Base-by-base conservation (phyloP, 2,888 invertebrate genomes). In the Fragum whitleyi region DNA sequence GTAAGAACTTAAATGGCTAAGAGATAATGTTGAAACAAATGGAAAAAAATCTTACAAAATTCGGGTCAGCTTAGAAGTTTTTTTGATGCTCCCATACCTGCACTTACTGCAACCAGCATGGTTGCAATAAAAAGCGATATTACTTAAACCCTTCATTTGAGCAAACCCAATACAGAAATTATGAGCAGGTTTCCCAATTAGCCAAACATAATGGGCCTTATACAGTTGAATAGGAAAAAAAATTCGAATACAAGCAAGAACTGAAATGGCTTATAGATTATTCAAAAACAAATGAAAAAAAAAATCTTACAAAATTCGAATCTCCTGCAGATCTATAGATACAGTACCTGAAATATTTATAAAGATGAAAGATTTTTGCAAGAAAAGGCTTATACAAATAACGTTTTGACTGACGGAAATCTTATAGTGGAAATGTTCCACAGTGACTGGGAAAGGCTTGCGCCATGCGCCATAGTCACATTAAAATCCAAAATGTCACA, bases 371-470 rank as follows among this genome's bases (percentile, higher is more conserved):
- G 73, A n/a, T n/a, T 51, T 51, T 55, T 84, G 11, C 78, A 80
- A 26, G 11, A 39, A 9, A 3, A 51, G 23, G 77, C 85, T 5
- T 86, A 83, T 77, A 67, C n/a, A 9, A 73, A 79, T n/a, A 47
- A 55, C n/a, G n/a, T n/a, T n/a, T n/a, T n/a, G n/a, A n/a, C n/a
- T n/a, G n/a, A 79, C 0, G n/a, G 61, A 1, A 77, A 86, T 69
- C 26, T 79, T 11, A 32, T 86, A 0, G 62, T 85, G 19, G 83
- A 86, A 68, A 86, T 86, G 81, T 86, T 61, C 62, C 85, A 83
- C n/a, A n/a, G n/a, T n/a, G n/a, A n/a, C n/a, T n/a, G n/a, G n/a
- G n/a, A n/a, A n/a, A n/a, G n/a, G n/a, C n/a, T n/a, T n/a, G n/a
- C n/a, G n/a, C n/a, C n/a, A n/a, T n/a, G n/a, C n/a, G n/a, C n/a